A percentile compares a stretch with the other conserved stretches of the same genome.
Evolutionary conservation across 2,888 invertebrate species (phyloP).

Genomic region (Scaptomyza polygonia): DNA sequence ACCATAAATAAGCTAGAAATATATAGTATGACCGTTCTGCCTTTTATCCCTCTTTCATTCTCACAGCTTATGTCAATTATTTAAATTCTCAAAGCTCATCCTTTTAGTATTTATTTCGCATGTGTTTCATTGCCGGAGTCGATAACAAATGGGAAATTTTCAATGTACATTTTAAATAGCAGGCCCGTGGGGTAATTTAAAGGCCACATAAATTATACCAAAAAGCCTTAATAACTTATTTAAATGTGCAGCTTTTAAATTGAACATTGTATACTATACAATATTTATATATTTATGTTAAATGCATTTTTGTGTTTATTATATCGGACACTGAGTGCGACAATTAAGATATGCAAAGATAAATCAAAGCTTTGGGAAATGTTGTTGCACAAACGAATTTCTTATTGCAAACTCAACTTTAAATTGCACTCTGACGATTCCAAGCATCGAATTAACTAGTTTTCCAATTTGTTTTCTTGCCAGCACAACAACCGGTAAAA

Average conservation of each 20-base stretch:
- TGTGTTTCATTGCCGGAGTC: conserved; percentile 15
- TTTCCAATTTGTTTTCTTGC: conserved; percentile 35
- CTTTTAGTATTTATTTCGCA: conserved; percentile 9
- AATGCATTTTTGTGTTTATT: conserved; percentile 4
- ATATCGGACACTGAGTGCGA: conserved; percentile 4
- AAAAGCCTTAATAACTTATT: conserved; percentile 41
- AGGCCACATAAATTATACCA: conserved; percentile 47
- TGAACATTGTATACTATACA: conserved; percentile 11
- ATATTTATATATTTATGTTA: neutral
- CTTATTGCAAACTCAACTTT: conserved; percentile 24
- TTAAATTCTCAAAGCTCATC: conserved; percentile 37
- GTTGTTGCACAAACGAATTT: conserved; percentile 8
- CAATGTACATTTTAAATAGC: neutral
- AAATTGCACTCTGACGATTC: conserved; percentile 43
- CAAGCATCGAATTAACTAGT: conserved; percentile 34
- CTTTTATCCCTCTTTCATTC: too few relatives aligned
- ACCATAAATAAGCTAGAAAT: conserved; percentile 4
- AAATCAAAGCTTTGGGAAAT: conserved; percentile 17
- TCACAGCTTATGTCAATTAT: conserved; percentile 45
- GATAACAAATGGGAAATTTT: conserved; percentile 36
- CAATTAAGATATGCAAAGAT: conserved; percentile 29
- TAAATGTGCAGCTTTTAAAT: conserved; percentile 30
- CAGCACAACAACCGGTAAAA: conserved; percentile 1
- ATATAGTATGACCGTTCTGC: conserved; percentile 1
- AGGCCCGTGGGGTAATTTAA: conserved; percentile 29